Evolutionary conservation across 2,113 vertebrate genomes (phyloP).

Genomic region (Phoenicopterus ruber): DNA sequence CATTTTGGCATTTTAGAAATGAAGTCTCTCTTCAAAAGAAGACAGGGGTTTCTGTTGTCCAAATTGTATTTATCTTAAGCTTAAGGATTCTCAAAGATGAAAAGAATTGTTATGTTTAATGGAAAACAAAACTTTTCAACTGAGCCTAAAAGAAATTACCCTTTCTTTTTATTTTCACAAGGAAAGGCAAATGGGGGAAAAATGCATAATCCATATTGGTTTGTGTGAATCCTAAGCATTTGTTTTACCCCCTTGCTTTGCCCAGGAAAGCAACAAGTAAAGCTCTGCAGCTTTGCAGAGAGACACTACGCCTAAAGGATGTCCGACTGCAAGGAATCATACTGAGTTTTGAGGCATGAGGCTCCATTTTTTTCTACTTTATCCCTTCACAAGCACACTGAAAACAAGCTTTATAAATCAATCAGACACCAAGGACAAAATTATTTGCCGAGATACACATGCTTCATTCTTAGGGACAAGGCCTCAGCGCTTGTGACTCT

Average conservation of each 20-base stretch:
- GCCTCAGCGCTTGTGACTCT: not conserved
- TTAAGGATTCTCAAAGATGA: not conserved
- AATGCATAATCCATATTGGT: not conserved
- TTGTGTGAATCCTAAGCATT: not conserved
- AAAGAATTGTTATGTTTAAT: not conserved
- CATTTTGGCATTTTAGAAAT: not conserved
- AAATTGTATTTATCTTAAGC: slow-evolving; percentile 1
- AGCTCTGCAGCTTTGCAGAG: not conserved
- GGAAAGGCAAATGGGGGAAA: not conserved
- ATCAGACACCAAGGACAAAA: not conserved
- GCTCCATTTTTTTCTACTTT: not conserved
- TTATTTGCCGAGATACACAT: not conserved
- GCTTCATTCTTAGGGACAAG: not conserved
- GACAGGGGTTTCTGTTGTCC: not conserved
- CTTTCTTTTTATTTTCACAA: not conserved
- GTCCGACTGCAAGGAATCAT: not conserved
- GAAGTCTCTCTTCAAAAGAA: not conserved
- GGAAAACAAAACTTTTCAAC: not conserved
- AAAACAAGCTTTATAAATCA: slow-evolving; percentile 18
- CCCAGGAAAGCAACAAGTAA: not conserved
- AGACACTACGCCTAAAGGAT: not conserved
- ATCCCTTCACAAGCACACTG: not conserved
- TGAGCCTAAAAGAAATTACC: not conserved
- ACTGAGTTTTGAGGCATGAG: not conserved
- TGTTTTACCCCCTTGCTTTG: not conserved